These are phyloP conservation scores for Enteromius viviparus DNA, from an alignment of 2,797 vertebrate species.

Conservation along the genomic window DNA sequence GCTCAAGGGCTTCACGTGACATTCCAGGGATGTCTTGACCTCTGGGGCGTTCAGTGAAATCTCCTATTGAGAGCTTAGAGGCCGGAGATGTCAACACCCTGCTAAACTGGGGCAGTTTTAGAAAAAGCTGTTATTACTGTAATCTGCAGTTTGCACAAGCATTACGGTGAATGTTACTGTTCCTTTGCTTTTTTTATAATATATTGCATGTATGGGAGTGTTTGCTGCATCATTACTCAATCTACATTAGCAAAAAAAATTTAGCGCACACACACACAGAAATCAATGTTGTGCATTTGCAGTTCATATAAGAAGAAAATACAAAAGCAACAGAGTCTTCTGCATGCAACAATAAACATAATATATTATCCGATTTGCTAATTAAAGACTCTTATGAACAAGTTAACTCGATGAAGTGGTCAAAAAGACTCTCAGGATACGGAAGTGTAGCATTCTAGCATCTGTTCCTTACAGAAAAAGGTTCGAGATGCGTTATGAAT, in stretches of 20 bases:
- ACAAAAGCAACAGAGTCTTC: background rate
- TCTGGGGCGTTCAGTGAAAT: background rate
- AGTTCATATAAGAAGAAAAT: background rate
- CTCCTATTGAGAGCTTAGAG: background rate
- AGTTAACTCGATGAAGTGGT: no score
- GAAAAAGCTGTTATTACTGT: conserved; percentile 18
- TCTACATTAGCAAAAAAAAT: background rate
- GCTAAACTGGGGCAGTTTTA: conserved; percentile 1
- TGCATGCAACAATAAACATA: background rate
- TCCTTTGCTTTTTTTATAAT: background rate
- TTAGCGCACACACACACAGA: no score
- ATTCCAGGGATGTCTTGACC: conserved; percentile 32
- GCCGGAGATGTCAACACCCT: background rate
- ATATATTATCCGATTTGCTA: background rate
- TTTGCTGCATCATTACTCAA: background rate
- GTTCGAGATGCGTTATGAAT: background rate
- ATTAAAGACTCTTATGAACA: background rate
- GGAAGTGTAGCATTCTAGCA: background rate
- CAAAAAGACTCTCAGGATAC: background rate
- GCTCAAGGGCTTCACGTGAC: conserved; percentile 60
- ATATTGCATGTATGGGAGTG: background rate
- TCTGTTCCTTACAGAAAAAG: background rate
- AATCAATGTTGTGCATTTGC: background rate
- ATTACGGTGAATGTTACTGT: background rate
- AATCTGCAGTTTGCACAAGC: background rate